phyloP scores from a whole-genome alignment of 1,140 invertebrate genomes.

The Drosophila parabipectinata region DNA sequence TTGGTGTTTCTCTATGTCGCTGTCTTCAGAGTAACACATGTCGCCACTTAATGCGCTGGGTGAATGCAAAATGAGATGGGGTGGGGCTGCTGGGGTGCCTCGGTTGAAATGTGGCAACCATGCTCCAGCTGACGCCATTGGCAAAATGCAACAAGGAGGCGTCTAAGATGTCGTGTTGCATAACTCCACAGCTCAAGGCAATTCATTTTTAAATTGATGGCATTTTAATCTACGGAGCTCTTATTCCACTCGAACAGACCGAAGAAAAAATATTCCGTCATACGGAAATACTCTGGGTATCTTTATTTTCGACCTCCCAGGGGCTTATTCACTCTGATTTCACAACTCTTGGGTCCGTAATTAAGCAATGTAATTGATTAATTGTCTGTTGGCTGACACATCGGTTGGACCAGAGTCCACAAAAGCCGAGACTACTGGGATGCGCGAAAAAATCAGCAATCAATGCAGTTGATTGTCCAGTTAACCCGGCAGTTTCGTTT shows the following conservation, averaged over 20 bases:
- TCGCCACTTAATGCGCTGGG: conserved; percentile 75
- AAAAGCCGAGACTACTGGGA: conserved; percentile 13
- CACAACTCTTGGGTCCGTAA: conserved; percentile 16
- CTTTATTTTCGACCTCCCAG: neutral
- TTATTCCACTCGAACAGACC: neutral
- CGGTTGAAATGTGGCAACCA: conserved; percentile 47
- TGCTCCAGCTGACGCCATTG: conserved; percentile 44
- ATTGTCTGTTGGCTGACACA: conserved; percentile 45
- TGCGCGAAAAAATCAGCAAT: conserved; percentile 38
- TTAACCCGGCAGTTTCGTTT: conserved; percentile 5
- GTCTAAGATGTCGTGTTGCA: conserved; percentile 36
- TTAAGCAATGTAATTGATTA: conserved; percentile 64
- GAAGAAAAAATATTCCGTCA: neutral
- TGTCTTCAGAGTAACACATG: conserved; percentile 65
- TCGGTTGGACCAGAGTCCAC: conserved; percentile 1
- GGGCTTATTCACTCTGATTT: conserved; percentile 20
- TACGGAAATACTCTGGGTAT: neutral
- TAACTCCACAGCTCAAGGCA: conserved; percentile 24
- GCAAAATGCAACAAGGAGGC: conserved; percentile 43
- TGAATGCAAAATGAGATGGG: conserved; percentile 72
- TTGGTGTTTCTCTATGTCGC: conserved; percentile 23
- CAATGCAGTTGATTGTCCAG: conserved; percentile 44
- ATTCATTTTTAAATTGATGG: conserved; percentile 42
- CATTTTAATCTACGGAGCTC: conserved; percentile 35
- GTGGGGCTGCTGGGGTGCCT: neutral